These are phyloP conservation scores for Boloria euphrosyne DNA, from an alignment of 2,888 invertebrate species.

Conservation along the genomic window DNA sequence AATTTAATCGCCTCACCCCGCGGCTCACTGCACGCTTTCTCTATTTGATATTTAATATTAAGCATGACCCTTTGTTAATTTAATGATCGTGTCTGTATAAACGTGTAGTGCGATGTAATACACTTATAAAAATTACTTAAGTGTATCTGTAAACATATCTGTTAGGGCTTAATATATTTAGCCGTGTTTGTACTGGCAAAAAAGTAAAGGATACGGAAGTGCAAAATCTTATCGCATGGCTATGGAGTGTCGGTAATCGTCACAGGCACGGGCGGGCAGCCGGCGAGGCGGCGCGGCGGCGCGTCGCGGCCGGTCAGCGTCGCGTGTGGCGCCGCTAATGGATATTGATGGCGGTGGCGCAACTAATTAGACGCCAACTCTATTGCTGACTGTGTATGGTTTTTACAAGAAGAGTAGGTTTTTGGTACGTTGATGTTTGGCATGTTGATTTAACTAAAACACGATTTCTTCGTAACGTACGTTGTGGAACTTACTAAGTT, in stretches of 20 bases:
- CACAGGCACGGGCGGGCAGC: constrained; percentile 44
- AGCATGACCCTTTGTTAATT: constrained; percentile 50
- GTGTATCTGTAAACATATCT: neutral
- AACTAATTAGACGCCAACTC: constrained; percentile 71
- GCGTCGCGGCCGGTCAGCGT: constrained; percentile 52
- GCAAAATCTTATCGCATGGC: constrained; percentile 65
- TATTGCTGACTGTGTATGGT: constrained; percentile 54
- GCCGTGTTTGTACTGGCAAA: constrained; percentile 44
- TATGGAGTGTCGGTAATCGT: constrained; percentile 63
- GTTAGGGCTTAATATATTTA: constrained; percentile 36
- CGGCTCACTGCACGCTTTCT: constrained; percentile 63
- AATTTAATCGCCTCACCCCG: constrained; percentile 68
- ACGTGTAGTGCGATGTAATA: constrained; percentile 33
- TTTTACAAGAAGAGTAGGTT: constrained; percentile 34
- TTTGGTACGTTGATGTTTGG: neutral
- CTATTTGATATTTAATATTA: constrained; percentile 67
- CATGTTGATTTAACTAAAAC: neutral
- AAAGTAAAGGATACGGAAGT: constrained; percentile 54
- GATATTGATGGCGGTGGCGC: constrained; percentile 78
- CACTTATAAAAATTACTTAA: constrained; percentile 22
- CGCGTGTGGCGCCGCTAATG: constrained; percentile 81
- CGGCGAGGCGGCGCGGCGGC: constrained; percentile 41
- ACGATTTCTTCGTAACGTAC: too few relatives aligned
- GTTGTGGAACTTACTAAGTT: too few relatives aligned
- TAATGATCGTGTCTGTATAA: constrained; percentile 28